Conservation (phyloP, 2,113 vertebrate species). For the Orycteropus afer region DNA sequence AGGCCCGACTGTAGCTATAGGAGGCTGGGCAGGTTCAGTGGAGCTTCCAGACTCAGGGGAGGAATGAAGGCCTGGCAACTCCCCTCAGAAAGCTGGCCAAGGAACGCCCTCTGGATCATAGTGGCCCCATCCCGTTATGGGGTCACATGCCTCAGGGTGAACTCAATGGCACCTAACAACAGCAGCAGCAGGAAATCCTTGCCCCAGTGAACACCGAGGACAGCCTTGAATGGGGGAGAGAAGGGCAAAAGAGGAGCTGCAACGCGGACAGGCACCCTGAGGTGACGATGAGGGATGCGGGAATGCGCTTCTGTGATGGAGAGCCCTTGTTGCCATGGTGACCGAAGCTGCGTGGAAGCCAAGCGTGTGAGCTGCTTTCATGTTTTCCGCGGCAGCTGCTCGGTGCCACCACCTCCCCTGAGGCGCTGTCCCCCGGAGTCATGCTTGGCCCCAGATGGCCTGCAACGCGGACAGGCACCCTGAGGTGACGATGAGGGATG, state of each 20-base stretch:
- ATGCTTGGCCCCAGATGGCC: conserved; percentile 51
- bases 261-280: fast-evolving
- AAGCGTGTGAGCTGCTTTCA: background rate
- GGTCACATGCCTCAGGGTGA: background rate
- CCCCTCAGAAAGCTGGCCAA: background rate
- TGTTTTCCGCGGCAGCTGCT: conserved; percentile 60
- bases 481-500: background rate
- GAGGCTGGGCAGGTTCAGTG: background rate
- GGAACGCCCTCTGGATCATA: background rate
- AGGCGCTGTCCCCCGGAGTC: conserved; percentile 20
- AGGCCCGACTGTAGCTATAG: too few relatives aligned
- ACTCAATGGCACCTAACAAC: background rate
- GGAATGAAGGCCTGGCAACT: background rate
- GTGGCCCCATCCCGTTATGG: background rate
- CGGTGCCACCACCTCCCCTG: background rate
- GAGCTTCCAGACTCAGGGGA: background rate
- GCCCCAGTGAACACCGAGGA: background rate
- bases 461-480: background rate
- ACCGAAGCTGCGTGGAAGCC: background rate
- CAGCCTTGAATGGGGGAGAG: background rate
- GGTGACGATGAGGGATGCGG: background rate
- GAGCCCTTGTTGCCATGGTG: conserved; percentile 54
- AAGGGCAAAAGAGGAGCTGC: background rate
- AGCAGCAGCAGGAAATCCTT: background rate
- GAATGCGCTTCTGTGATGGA: background rate